Base-by-base conservation (phyloP, 2,888 invertebrate species). In the Shargacucullia verbasci region DNA sequence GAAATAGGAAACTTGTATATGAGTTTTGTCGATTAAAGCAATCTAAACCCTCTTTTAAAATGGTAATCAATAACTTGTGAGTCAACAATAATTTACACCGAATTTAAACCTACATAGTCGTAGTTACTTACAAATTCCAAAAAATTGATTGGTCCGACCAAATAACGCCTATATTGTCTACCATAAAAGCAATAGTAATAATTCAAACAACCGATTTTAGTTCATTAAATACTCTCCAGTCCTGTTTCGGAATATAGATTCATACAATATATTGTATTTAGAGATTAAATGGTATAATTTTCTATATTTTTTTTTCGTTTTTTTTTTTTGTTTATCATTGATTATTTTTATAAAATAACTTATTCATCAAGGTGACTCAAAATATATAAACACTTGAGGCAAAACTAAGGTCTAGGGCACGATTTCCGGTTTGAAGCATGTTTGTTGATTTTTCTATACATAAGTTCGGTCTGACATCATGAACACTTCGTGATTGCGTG, bases 1-100 rank as follows among this genome's bases (percentile, higher is more conserved):
- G 43, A 81, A 90, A 85, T 86, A 86, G 91, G 92, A 91, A 91
- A 91, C 90, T 90, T 86, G 91, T 84, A 79, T 79, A 82, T 81
- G 75, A 74, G 73, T 80, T 80, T 79, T 68, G 63, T 66, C 78
- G 70, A 70, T 72, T 73, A 63, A 65, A 70, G 67, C 38, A 40
- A 68, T 57, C 56, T 45, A 54, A 68, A 60, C 50, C 47, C 44
- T 65, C 44, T 68, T 73, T 69, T 52, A 56, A 59, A 65, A 68
- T 73, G 62, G 56, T 53, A 61, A 71, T 70, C 48, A 66, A 55
- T 70, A 45, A 60, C 60, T 65, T 54, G 69, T 80, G 81, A 83
- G 61, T 81, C 80, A 80, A 75, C 54, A 48, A 57, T 62, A 59
- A 76, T 67, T 73, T 60, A 57, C 34, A 52, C 55, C 53, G 34